Evolutionary conservation across 2,113 vertebrate genomes (phyloP).

Genomic region (Mystacornis crossleyi): DNA sequence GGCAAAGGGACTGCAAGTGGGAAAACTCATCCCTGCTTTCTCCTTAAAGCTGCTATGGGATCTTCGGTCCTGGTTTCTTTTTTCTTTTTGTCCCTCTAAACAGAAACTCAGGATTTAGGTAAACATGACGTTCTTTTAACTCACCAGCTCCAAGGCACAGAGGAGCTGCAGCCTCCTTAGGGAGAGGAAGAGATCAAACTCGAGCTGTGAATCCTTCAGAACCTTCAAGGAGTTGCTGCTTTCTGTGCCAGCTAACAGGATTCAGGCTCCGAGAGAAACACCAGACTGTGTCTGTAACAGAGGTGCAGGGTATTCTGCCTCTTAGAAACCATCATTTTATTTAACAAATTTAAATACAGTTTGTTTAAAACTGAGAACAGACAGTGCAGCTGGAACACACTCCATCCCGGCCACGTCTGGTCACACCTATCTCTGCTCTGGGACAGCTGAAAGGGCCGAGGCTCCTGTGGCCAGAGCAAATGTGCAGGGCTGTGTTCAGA

Average conservation of each 20-base stretch:
- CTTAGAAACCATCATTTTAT: constrained; percentile 77
- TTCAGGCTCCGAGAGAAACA: background rate
- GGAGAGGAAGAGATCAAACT: background rate
- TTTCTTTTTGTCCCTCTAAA: background rate
- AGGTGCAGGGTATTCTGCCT: constrained; percentile 51
- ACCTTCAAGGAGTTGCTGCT: background rate
- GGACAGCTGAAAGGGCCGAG: background rate
- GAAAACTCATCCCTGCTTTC: background rate
- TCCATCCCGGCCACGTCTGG: background rate
- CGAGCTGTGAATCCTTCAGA: background rate
- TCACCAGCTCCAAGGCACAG: background rate
- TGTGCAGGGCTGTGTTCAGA: background rate
- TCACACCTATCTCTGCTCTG: background rate
- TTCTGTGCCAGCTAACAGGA: background rate
- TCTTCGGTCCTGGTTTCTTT: background rate
- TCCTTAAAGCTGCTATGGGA: background rate
- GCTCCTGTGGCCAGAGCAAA: background rate
- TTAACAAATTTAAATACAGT: constrained; percentile 77
- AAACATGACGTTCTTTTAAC: background rate
- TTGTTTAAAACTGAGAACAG: constrained; percentile 73
- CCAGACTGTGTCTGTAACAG: background rate
- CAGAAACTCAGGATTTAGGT: background rate
- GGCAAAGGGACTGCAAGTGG: background rate
- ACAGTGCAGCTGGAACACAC: constrained; percentile 34
- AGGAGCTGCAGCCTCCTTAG: background rate